phyloP scores from a whole-genome alignment of 2,888 invertebrate species.

The Monopis laevigella region DNA sequence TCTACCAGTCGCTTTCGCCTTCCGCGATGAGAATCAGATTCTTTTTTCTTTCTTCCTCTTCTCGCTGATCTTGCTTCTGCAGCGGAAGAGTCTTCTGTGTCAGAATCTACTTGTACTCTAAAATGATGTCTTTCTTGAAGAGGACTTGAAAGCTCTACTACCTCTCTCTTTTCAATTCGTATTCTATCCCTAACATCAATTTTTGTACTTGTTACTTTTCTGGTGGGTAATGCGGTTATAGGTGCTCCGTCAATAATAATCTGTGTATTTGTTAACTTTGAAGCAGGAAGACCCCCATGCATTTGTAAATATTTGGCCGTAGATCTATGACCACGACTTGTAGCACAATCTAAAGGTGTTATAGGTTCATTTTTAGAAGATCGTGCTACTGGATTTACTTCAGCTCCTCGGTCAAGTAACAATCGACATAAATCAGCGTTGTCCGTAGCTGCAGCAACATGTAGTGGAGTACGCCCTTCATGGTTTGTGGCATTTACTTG shows the following conservation, averaged over 20 bases:
- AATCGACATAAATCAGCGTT: constrained; percentile 93
- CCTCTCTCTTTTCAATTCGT: constrained; percentile 59
- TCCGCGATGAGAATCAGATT: constrained; percentile 38
- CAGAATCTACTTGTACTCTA: constrained; percentile 34
- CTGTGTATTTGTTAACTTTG: constrained; percentile 66
- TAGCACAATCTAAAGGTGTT: constrained; percentile 92
- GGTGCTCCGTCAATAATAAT: constrained; percentile 53
- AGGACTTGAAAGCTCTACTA: constrained; percentile 57
- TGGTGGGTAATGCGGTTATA: constrained; percentile 49
- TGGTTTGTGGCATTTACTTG: constrained; percentile 89
- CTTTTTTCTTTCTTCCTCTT: constrained; percentile 32
- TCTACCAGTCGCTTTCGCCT: constrained; percentile 41
- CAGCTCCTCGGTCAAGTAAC: constrained; percentile 83
- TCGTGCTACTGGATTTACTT: constrained; percentile 84
- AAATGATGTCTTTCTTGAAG: constrained; percentile 34
- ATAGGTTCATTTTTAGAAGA: constrained; percentile 85
- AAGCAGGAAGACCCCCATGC: constrained; percentile 87
- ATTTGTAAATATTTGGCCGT: constrained; percentile 93
- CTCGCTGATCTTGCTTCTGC: constrained; percentile 37
- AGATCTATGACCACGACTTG: constrained; percentile 85
- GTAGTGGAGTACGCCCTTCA: constrained; percentile 91
- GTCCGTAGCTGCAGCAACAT: constrained; percentile 93
- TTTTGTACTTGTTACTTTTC: constrained; percentile 61
- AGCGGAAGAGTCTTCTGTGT: constrained; percentile 56
- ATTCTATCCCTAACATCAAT: constrained; percentile 59